Evolutionary conservation across 2,797 vertebrate species (phyloP).

Genomic region (Garrulus glandarius): DNA sequence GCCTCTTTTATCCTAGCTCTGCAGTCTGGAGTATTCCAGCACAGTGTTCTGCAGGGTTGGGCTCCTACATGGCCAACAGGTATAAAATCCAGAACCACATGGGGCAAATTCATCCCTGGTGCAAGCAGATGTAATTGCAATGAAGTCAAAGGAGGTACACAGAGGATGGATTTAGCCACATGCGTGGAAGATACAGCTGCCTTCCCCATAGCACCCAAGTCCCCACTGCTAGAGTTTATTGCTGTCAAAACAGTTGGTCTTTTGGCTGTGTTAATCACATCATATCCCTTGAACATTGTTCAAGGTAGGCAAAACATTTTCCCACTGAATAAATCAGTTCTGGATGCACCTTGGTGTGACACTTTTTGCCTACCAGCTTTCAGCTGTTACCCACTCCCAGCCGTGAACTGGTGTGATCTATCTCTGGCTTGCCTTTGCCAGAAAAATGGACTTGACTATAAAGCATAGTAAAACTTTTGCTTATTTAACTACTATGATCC

Average conservation of each 20-base stretch:
- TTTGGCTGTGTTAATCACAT: constrained; percentile 9
- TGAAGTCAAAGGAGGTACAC: constrained; percentile 3
- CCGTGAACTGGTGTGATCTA: not conserved
- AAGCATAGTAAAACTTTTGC: constrained; percentile 11
- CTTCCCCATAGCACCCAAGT: not conserved
- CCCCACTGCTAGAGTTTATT: constrained; percentile 12
- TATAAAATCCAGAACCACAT: not conserved
- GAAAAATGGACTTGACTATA: constrained; percentile 58
- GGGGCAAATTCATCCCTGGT: constrained; percentile 22
- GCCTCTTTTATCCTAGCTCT: constrained; percentile 23
- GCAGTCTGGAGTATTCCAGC: not conserved
- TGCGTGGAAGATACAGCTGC: not conserved
- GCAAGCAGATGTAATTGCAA: not conserved
- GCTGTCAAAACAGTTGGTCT: not conserved
- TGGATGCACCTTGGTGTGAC: constrained; percentile 48
- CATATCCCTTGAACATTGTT: not conserved
- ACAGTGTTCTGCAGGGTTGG: not conserved
- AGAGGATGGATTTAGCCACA: constrained; percentile 34
- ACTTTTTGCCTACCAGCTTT: constrained; percentile 31
- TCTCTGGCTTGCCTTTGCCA: constrained; percentile 56
- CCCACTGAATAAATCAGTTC: constrained; percentile 38
- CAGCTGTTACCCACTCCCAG: constrained; percentile 28
- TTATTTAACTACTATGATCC: constrained; percentile 63
- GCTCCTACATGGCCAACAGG: not conserved
- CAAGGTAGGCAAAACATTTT: constrained; percentile 33